A percentile compares a stretch with the other conserved stretches of the same genome.
Evolutionary conservation across 2,113 vertebrate genomes (phyloP).

Genomic region (Brachypodius melanocephalos): DNA sequence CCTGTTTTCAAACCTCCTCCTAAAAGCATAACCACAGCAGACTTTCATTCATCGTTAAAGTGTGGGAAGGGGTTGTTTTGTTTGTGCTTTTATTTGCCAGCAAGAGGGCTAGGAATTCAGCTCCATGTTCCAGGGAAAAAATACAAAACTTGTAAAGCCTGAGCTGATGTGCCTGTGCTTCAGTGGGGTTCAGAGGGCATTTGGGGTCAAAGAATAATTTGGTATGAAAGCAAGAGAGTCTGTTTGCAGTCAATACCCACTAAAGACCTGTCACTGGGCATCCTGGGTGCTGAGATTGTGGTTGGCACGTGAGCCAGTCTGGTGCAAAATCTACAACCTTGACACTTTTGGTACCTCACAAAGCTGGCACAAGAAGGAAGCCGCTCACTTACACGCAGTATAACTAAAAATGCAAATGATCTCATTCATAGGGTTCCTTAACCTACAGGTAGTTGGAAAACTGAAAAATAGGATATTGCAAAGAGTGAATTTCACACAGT

Average conservation of each 20-base stretch:
- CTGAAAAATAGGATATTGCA: not conserved
- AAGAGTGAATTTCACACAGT: not conserved
- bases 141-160: not conserved
- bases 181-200: not conserved
- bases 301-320: not conserved
- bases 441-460: not conserved
- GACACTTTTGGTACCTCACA: not conserved
- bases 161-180: not conserved
- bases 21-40: not conserved
- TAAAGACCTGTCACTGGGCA: not conserved
- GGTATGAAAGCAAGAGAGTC: not conserved
- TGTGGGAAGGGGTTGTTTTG: slow-evolving; percentile 12
- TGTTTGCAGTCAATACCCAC: not conserved
- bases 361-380: not conserved
- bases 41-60: not conserved
- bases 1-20: not conserved
- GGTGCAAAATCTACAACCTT: not conserved
- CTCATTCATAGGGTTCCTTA: not conserved
- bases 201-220: not conserved
- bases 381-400: rapidly evolving
- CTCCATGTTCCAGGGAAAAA: not conserved
- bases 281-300: not conserved
- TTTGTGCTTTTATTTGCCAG: not conserved
- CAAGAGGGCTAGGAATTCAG: not conserved
- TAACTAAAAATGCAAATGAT: not conserved